Percentiles rank a stretch among this genome's conserved stretches.
phyloP scores from a whole-genome alignment of 2,797 vertebrate genomes.

The Nasua narica region DNA sequence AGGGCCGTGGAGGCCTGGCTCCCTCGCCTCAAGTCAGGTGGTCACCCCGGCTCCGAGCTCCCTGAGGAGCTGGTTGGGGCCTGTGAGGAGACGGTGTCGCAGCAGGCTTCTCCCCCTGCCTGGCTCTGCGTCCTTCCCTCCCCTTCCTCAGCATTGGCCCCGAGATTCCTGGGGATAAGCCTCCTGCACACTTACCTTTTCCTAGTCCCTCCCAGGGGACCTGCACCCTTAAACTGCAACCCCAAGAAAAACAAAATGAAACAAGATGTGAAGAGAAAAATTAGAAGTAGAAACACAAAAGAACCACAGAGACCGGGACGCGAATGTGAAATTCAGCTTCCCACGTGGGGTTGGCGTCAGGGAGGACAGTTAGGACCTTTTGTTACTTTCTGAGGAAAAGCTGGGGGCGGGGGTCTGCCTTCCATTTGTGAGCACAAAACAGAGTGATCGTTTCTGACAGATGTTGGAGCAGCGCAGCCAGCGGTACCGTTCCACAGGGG shows the following conservation, averaged over 20 bases:
- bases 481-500: background rate
- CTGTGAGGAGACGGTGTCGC: background rate
- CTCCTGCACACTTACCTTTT: background rate
- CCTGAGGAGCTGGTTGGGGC: background rate
- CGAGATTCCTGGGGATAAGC: background rate
- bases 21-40: background rate
- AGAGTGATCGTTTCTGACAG: background rate
- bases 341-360: accelerated
- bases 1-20: background rate
- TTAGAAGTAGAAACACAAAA: background rate
- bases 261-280: background rate
- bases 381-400: background rate
- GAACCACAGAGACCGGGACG: background rate
- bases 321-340: background rate
- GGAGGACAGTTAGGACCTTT: background rate
- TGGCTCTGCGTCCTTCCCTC: background rate
- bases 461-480: background rate
- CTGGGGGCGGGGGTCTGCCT: background rate
- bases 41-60: background rate
- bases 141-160: background rate
- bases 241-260: background rate
- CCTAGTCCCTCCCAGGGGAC: background rate
- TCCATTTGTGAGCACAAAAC: background rate
- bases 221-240: background rate
- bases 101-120: background rate